A percentile compares a stretch with the other conserved stretches of the same genome.
phyloP scores from a whole-genome alignment of 2,888 invertebrate genomes.

The Baronia brevicornis region DNA sequence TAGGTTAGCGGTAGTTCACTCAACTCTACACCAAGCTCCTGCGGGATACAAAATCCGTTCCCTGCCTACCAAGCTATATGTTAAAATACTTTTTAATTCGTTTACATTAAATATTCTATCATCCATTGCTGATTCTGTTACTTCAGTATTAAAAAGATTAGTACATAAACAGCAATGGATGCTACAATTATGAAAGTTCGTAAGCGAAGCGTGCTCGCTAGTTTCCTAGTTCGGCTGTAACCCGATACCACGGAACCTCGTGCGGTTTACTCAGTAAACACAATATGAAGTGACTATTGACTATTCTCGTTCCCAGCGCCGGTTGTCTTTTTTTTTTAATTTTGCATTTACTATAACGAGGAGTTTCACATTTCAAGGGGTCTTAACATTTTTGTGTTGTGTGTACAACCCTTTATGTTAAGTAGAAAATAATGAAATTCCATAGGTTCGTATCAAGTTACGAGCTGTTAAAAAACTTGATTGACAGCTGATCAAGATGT shows the following conservation, averaged over 20 bases:
- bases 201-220: conserved; percentile 16
- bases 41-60: conserved; percentile 55
- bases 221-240: conserved; percentile 38
- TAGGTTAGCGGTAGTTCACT: conserved; percentile 68
- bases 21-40: conserved; percentile 59
- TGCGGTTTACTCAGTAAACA: conserved; percentile 68
- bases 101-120: not conserved
- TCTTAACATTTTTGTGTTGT: conserved; percentile 35
- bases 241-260: conserved; percentile 60
- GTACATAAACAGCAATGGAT: conserved; percentile 27
- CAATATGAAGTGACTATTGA: conserved; percentile 74
- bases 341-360: conserved; percentile 60
- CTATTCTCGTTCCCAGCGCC: conserved; percentile 64
- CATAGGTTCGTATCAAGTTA: conserved; percentile 43
- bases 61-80: conserved; percentile 26
- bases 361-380: conserved; percentile 60
- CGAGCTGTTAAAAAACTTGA: conserved; percentile 41
- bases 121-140: conserved; percentile 30
- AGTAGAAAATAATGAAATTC: conserved; percentile 52
- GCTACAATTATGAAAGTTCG: not conserved
- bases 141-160: not conserved
- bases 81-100: conserved; percentile 6
- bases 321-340: conserved; percentile 54
- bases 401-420: conserved; percentile 38
- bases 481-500: conserved; percentile 40